phyloP scores from a whole-genome alignment of 2,113 vertebrate genomes.

The Bombycilla garrulus region DNA sequence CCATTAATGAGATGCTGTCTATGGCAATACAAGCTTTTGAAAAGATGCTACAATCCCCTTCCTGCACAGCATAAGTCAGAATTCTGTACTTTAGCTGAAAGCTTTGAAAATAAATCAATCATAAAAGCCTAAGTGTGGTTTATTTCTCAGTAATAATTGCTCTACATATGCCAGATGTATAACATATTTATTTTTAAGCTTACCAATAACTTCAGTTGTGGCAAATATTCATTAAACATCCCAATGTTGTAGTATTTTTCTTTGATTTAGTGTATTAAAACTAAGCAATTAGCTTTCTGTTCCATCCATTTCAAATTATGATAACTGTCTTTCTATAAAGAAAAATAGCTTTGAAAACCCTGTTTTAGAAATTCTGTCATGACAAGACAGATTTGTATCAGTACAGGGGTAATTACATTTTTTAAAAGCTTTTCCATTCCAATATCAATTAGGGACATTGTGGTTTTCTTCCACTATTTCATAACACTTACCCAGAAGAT shows the following conservation, averaged over 20 bases:
- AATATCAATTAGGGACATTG: not conserved
- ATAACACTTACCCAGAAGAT: not conserved
- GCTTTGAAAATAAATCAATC: not conserved
- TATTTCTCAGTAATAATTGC: not conserved
- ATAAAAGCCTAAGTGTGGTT: not conserved
- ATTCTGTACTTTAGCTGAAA: not conserved
- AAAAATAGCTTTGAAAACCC: not conserved
- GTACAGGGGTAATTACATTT: not conserved
- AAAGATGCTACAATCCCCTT: not conserved
- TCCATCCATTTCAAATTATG: not conserved
- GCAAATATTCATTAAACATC: not conserved
- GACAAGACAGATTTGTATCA: not conserved
- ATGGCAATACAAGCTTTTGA: not conserved
- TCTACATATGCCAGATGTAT: not conserved
- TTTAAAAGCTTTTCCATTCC: constrained; percentile 52
- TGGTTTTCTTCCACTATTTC: constrained; percentile 5
- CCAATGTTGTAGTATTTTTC: not conserved
- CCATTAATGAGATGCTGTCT: not conserved
- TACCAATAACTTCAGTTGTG: not conserved
- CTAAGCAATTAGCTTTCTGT: not conserved
- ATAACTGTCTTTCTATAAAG: not conserved
- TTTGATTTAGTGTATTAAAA: not conserved
- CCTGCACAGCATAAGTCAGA: not conserved
- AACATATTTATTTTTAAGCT: not conserved
- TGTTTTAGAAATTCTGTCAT: not conserved